A percentile compares a stretch with the other conserved stretches of the same genome.
These are phyloP conservation scores for Pogonophryne albipinna DNA, from an alignment of 2,797 vertebrate species.

Conservation along the genomic window DNA sequence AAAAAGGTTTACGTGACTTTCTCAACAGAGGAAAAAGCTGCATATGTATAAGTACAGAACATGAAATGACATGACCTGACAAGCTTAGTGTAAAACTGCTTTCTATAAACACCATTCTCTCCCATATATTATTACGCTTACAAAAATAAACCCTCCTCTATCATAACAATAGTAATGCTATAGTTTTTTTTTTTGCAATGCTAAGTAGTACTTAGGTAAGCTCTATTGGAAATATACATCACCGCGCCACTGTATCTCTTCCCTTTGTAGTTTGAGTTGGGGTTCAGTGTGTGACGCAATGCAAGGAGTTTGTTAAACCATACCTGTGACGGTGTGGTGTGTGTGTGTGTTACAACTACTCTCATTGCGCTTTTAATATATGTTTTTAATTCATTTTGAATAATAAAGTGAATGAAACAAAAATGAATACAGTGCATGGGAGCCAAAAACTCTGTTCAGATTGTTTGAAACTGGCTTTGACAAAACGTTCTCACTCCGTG, in stretches of 20 bases:
- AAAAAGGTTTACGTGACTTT: conserved; percentile 46
- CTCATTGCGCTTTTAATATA: conserved; percentile 50
- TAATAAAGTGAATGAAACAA: conserved; percentile 70
- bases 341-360: conserved; percentile 50
- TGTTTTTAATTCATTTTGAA: conserved; percentile 65
- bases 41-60: conserved; percentile 75
- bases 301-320: conserved; percentile 53
- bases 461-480: conserved; percentile 73
- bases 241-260: conserved; percentile 63
- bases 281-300: conserved; percentile 74
- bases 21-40: conserved; percentile 63
- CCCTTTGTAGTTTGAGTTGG: conserved; percentile 75
- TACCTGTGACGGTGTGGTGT: conserved; percentile 36
- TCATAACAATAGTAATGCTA: conserved; percentile 87
- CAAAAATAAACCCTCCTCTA: conserved; percentile 89
- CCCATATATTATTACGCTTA: conserved; percentile 89
- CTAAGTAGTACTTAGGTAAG: conserved; percentile 86
- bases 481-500: conserved; percentile 47
- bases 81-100: conserved; percentile 85
- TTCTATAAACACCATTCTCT: conserved; percentile 85
- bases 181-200: conserved; percentile 82
- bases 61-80: conserved; percentile 78
- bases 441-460: conserved; percentile 67
- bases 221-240: conserved; percentile 87
- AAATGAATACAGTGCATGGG: conserved; percentile 76